These are phyloP conservation scores for Phoenicopterus ruber DNA, from an alignment of 2,113 vertebrate genomes.

Conservation along the genomic window DNA sequence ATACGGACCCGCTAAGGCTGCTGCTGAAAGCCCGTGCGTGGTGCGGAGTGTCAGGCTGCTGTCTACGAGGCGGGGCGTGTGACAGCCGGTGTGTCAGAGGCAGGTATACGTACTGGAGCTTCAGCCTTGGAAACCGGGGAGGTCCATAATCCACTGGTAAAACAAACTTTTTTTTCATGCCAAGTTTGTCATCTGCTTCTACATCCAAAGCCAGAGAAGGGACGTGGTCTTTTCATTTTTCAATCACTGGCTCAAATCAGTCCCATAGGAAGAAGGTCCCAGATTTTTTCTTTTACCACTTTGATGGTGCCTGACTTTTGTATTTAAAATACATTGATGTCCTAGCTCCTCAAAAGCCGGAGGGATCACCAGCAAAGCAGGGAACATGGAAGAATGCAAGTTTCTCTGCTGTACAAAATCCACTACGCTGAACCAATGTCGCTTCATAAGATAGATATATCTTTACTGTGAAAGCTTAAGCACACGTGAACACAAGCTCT, in stretches of 20 bases:
- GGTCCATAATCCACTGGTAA: background rate
- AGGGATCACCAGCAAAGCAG: background rate
- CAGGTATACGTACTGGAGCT: background rate
- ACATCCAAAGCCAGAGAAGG: background rate
- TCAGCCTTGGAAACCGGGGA: background rate
- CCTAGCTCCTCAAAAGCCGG: background rate
- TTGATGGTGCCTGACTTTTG: background rate
- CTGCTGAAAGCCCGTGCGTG: background rate
- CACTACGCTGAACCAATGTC: background rate
- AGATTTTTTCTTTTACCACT: background rate
- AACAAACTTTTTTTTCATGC: background rate
- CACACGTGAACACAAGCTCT: background rate
- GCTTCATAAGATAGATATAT: background rate
- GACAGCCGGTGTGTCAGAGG: background rate
- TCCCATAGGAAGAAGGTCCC: background rate
- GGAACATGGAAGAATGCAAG: background rate
- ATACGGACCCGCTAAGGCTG: fast-evolving
- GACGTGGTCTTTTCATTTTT: background rate
- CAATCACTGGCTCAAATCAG: background rate
- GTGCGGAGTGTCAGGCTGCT: background rate
- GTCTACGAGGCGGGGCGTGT: background rate
- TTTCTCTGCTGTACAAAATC: background rate
- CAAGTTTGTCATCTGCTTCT: background rate
- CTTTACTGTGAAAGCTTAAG: background rate
- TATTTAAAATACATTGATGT: background rate